These are phyloP conservation scores for Silurus lanzhouensis DNA, from an alignment of 2,797 vertebrate species.

Conservation along the genomic window DNA sequence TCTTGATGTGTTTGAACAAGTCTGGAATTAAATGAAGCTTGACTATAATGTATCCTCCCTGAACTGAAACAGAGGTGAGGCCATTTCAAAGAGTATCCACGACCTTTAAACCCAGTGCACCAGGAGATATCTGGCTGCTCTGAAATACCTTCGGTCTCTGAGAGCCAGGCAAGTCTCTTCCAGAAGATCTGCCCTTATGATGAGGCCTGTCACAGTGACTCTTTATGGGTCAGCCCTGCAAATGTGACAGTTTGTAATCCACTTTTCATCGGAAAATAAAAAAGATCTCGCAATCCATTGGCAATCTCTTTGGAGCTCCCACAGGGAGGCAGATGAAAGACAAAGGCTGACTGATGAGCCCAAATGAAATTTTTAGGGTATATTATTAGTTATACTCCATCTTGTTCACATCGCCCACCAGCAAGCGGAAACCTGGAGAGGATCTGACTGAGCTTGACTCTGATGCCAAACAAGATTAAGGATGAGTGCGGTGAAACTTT, in stretches of 20 bases:
- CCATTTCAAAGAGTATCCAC: slow-evolving; percentile 14
- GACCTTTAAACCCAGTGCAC: slow-evolving; percentile 1
- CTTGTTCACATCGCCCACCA: neutral
- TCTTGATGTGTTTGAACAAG: slow-evolving; percentile 47
- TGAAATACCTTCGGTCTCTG: neutral
- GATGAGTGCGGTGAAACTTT: neutral
- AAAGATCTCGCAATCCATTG: neutral
- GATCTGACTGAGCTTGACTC: neutral
- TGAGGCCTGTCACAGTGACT: neutral
- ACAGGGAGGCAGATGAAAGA: slow-evolving; percentile 21
- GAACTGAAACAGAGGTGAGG: slow-evolving; percentile 18
- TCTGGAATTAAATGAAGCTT: slow-evolving; percentile 49
- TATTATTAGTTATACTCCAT: neutral
- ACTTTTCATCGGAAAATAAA: neutral
- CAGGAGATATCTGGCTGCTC: neutral
- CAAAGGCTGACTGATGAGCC: neutral
- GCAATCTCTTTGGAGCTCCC: slow-evolving; percentile 18
- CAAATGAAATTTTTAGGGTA: neutral
- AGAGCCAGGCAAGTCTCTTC: neutral
- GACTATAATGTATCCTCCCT: neutral
- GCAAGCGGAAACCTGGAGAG: neutral
- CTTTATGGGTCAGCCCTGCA: neutral
- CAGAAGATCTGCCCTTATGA: slow-evolving; percentile 11
- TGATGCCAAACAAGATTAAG: neutral
- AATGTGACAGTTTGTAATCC: neutral